These are phyloP conservation scores for Himalopsyche tibetana DNA, from an alignment of 2,888 invertebrate species.

Conservation along the genomic window DNA sequence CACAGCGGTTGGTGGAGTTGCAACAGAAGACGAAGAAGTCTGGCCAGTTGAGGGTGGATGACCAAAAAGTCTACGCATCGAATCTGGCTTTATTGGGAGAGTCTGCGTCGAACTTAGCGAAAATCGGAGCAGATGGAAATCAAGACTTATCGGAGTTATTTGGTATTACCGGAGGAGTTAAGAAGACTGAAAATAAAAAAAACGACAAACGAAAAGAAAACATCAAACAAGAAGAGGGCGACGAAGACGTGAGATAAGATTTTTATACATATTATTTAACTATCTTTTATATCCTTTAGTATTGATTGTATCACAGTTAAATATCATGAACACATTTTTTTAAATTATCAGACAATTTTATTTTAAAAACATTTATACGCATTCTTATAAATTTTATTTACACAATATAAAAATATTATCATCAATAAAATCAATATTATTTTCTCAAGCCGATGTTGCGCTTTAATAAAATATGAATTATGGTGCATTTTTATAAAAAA, in stretches of 20 bases:
- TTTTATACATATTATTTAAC: conserved; percentile 65
- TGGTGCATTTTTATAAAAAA: too few species aligned
- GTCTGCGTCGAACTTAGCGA: conserved; percentile 78
- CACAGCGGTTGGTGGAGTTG: conserved; percentile 78
- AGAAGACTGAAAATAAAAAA: conserved; percentile 53
- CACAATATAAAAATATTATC: too few species aligned
- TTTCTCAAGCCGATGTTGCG: too few species aligned
- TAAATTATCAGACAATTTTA: too few species aligned
- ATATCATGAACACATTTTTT: too few species aligned
- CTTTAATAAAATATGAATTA: too few species aligned
- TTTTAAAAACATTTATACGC: too few species aligned
- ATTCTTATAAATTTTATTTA: too few species aligned
- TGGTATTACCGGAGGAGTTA: neutral
- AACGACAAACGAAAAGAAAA: conserved; percentile 46
- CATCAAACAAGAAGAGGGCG: conserved; percentile 64
- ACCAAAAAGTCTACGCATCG: conserved; percentile 77
- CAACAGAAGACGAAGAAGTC: conserved; percentile 79
- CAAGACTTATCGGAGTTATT: conserved; percentile 73
- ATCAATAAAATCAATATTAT: too few species aligned
- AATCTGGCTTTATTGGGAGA: conserved; percentile 78
- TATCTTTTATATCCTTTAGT: neutral
- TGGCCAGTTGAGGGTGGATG: conserved; percentile 76
- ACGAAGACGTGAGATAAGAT: conserved; percentile 69
- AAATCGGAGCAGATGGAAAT: conserved; percentile 76
- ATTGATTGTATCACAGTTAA: neutral